Evolutionary conservation across 2,888 invertebrate genomes (phyloP), one percentile per base, ranked within the genome.

Genomic region (Acanthococcus lagerstroemiae): DNA sequence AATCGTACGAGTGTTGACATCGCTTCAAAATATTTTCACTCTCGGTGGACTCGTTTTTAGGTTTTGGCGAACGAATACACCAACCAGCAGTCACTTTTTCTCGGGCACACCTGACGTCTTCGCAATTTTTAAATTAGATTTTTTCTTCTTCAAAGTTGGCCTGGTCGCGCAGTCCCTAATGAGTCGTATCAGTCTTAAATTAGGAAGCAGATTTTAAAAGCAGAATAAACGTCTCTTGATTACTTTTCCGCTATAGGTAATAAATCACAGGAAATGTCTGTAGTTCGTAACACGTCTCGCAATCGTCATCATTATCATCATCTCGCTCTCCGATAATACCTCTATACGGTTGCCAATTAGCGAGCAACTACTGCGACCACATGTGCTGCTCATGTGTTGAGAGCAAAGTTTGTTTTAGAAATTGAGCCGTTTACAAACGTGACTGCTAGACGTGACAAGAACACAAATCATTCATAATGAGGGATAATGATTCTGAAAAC

Each of bases 401-500:
- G 63, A 63, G 63, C 63, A 63, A 63, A 63, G 63, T 63, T 63
- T 63, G 63, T 63, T 63, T 63, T 63, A 63, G 63, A 63, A 63
- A 63, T 63, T 63, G 63, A 63, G 63, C 63, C 63, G 63, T 63
- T 63, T 63, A 63, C 63, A 24, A 63, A 63, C 63, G 63, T 63
- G 63, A 63, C 63, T 52, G 63, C 52, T 54, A 52, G 63, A 63
- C 63, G 63, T 63, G 63, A 63, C 63, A 63, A 63, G 63, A 63
- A 63, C 63, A 63, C 63, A 63, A 63, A 63, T 63, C 63, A 63
- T 63, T 63, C 63, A 54, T 63, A 63, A 63, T 63, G 63, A 63
- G 63, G 52, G 63, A 63, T 63, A 63, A 63, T 63, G 63, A 63
- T 63, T 52, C 44, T 63, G 63, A 63, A 63, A 63, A 63, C 63